These are phyloP conservation scores for Globodera rostochiensis DNA, from an alignment of 1,140 invertebrate species.

Conservation along the genomic window DNA sequence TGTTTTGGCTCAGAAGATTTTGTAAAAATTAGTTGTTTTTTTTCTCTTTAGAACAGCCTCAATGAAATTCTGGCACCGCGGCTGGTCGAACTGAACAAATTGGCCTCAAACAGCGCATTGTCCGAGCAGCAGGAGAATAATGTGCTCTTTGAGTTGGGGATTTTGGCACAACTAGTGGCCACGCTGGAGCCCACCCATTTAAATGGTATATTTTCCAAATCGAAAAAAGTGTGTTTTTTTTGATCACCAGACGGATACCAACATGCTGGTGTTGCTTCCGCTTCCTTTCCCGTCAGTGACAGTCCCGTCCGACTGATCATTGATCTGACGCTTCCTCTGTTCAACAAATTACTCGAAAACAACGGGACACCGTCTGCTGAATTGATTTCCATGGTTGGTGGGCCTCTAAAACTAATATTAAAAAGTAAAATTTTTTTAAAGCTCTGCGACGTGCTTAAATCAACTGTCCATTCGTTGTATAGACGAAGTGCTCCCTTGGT, in stretches of 20 bases:
- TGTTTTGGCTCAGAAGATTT: neutral
- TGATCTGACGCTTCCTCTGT: constrained; percentile 25
- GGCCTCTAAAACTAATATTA: neutral
- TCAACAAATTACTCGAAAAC: constrained; percentile 18
- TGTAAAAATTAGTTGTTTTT: neutral
- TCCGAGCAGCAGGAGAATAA: neutral
- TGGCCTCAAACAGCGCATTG: neutral
- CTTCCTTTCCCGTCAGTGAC: neutral
- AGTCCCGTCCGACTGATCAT: constrained; percentile 23
- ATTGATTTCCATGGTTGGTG: constrained; percentile 21
- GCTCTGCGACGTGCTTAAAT: constrained; percentile 22
- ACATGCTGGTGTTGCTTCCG: neutral
- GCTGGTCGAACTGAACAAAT: constrained; percentile 17
- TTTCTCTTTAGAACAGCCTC: constrained; percentile 15
- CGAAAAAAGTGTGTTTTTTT: neutral
- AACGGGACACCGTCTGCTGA: neutral
- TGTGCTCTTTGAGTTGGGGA: constrained; percentile 27
- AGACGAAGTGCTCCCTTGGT: constrained; percentile 18
- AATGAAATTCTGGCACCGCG: constrained; percentile 24
- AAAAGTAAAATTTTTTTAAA: constrained; percentile 5
- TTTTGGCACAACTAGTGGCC: constrained; percentile 24
- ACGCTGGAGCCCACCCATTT: constrained; percentile 2
- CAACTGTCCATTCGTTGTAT: constrained; percentile 21
- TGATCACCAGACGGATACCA: neutral
- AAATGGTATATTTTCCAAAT: neutral